phyloP scores from a whole-genome alignment of 1,140 invertebrate genomes.

The Drosophila ananassae region DNA sequence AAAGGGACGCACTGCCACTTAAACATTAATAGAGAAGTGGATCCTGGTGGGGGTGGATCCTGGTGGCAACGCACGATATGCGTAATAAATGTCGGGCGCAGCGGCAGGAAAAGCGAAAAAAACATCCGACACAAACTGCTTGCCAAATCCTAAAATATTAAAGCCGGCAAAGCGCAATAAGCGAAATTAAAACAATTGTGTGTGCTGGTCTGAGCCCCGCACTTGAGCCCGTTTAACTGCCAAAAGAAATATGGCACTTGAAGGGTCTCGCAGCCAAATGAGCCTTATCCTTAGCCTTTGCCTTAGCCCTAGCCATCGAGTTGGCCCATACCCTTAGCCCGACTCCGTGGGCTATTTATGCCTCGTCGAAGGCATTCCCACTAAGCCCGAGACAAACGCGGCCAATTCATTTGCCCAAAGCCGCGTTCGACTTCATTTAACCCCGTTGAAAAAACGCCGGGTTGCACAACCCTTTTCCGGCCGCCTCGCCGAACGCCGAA shows the following conservation, averaged over 20 bases:
- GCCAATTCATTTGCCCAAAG: conserved; percentile 70
- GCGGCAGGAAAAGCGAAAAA: not conserved
- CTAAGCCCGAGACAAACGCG: conserved; percentile 69
- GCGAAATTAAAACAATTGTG: conserved; percentile 82
- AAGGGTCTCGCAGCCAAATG: conserved; percentile 62
- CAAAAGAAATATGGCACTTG: conserved; percentile 73
- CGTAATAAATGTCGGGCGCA: conserved; percentile 76
- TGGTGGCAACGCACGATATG: conserved; percentile 66
- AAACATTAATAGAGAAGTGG: conserved; percentile 80
- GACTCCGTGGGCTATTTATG: conserved; percentile 65
- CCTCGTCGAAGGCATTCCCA: conserved; percentile 65
- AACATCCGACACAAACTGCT: conserved; percentile 40
- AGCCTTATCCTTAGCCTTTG: conserved; percentile 54
- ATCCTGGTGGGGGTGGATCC: not conserved
- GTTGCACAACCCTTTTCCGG: conserved; percentile 2
- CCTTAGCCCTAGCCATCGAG: not conserved
- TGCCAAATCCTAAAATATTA: conserved; percentile 79
- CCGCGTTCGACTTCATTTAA: conserved; percentile 81
- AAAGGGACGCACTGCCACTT: conserved; percentile 79
- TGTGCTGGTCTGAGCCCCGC: conserved; percentile 33
- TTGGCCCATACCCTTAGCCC: conserved; percentile 3
- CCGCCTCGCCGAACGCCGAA: conserved; percentile 9
- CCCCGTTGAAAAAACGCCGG: conserved; percentile 20
- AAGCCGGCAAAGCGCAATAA: conserved; percentile 70
- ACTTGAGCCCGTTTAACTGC: conserved; percentile 45